phyloP scores from a whole-genome alignment of 2,888 invertebrate species.

The Aplocera efformata region DNA sequence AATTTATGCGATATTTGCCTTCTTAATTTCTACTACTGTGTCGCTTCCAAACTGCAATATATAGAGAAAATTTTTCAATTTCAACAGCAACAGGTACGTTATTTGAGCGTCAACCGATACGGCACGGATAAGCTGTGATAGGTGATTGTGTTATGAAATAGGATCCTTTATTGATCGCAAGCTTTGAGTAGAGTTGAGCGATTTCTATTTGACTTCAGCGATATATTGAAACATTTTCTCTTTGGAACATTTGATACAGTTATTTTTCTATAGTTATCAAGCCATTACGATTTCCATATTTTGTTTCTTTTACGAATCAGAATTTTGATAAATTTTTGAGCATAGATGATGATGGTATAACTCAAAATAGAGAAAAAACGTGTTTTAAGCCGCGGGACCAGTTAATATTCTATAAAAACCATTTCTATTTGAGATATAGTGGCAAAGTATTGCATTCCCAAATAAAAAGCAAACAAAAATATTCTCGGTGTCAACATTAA shows the following conservation, averaged over 20 bases:
- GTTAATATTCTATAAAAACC: no score
- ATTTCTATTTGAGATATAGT: background rate
- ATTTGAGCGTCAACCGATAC: slow-evolving; percentile 23
- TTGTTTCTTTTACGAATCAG: no score
- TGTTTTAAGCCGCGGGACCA: no score
- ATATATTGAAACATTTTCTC: slow-evolving; percentile 5
- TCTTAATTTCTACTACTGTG: background rate
- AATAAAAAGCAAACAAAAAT: slow-evolving; percentile 5
- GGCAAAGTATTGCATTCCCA: background rate
- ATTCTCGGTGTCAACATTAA: slow-evolving; percentile 3
- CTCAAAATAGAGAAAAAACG: no score
- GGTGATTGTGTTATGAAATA: slow-evolving; percentile 22
- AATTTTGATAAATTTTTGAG: no score
- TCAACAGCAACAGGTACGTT: slow-evolving; percentile 27
- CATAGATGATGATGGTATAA: no score
- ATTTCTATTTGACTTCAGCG: slow-evolving; percentile 9
- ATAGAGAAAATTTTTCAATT: slow-evolving; percentile 8
- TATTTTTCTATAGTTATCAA: no score
- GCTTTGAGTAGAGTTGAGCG: slow-evolving; percentile 3
- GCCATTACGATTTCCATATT: no score
- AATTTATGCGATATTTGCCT: slow-evolving; percentile 3
- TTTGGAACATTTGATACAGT: background rate
- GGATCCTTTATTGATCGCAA: slow-evolving; percentile 19
- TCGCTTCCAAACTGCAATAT: slow-evolving; percentile 11
- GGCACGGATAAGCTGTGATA: slow-evolving; percentile 23